A percentile compares a stretch with the other conserved stretches of the same genome.
phyloP scores from a whole-genome alignment of 2,888 invertebrate species.

The Ornithoptera alexandrae region DNA sequence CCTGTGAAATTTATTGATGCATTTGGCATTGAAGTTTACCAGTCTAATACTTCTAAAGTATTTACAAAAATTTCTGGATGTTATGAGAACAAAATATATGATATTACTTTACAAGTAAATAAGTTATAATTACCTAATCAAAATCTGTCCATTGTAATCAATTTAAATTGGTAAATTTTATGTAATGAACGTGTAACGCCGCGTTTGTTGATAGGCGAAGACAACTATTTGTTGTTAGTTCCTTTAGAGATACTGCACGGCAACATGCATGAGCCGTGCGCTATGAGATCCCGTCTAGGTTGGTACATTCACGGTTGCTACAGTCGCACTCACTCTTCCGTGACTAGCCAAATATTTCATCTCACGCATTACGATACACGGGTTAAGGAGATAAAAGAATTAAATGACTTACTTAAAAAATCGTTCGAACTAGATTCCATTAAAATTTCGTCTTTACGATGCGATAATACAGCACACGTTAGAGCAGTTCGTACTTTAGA shows the following conservation, averaged over 20 bases:
- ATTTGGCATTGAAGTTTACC: too few species aligned
- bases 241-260: too few species aligned
- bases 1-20: too few species aligned
- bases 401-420: neutral
- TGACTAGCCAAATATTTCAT: neutral
- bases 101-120: neutral
- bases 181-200: too few species aligned
- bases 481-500: slow-evolving; percentile 34
- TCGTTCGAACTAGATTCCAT: slow-evolving; percentile 28
- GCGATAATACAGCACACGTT: slow-evolving; percentile 34
- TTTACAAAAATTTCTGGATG: neutral
- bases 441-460: slow-evolving; percentile 33
- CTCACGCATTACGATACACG: neutral
- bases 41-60: neutral
- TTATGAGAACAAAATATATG: neutral
- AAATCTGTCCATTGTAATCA: neutral
- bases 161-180: too few species aligned
- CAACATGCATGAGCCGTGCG: too few species aligned
- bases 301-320: neutral
- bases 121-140: neutral
- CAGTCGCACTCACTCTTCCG: neutral
- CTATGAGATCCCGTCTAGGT: too few species aligned
- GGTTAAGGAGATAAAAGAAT: neutral
- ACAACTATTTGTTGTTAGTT: too few species aligned
- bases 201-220: too few species aligned